Conservation (phyloP, 1,140 invertebrate genomes). For the Drosophila nikananu region DNA sequence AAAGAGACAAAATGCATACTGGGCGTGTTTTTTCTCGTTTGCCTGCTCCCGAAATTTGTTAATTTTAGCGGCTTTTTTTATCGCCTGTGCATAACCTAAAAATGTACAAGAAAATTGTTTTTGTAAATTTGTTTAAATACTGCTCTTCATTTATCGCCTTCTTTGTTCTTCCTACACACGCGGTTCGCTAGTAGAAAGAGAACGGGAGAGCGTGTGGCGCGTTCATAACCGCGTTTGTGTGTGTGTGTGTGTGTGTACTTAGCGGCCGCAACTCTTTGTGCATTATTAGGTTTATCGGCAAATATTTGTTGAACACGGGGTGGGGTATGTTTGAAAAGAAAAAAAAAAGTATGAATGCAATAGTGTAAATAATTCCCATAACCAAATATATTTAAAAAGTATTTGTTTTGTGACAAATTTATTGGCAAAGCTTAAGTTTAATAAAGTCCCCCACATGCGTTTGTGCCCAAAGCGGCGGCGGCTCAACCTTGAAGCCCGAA, state of each 20-base stretch:
- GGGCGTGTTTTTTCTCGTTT: slow-evolving; percentile 27
- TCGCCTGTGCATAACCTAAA: slow-evolving; percentile 66
- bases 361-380: neutral
- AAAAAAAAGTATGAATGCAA: neutral
- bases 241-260: slow-evolving; percentile 39
- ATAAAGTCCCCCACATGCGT: slow-evolving; percentile 40
- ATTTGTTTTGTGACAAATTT: slow-evolving; percentile 2
- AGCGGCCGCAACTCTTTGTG: slow-evolving; percentile 38
- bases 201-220: slow-evolving; percentile 31
- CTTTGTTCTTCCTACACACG: slow-evolving; percentile 73
- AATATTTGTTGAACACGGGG: slow-evolving; percentile 3
- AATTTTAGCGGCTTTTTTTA: slow-evolving; percentile 65
- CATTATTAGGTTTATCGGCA: slow-evolving; percentile 43
- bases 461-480: slow-evolving; percentile 33
- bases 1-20: neutral
- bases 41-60: slow-evolving; percentile 7
- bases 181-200: slow-evolving; percentile 49
- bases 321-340: neutral
- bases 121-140: slow-evolving; percentile 74
- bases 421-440: slow-evolving; percentile 35
- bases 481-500: slow-evolving; percentile 71
- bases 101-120: slow-evolving; percentile 57
- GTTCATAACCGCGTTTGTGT: slow-evolving; percentile 50
- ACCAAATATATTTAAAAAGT: neutral
- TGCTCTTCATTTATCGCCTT: slow-evolving; percentile 59